Conservation (phyloP, 2,888 invertebrate species). For the Meteorus colon region DNA sequence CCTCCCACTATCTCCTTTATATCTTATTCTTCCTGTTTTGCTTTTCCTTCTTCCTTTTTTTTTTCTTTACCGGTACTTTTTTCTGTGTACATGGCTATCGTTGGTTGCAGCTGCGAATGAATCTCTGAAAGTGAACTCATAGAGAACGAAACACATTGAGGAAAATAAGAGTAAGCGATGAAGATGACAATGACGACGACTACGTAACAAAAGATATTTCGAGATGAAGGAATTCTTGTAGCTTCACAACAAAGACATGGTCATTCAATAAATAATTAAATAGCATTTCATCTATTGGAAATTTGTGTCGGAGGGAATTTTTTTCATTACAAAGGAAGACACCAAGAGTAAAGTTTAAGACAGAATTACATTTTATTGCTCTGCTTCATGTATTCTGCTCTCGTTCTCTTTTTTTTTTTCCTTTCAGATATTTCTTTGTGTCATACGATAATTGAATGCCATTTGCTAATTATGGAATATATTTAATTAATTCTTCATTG, state of each 20-base stretch:
- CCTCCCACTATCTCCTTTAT: background rate
- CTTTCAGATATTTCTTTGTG: conserved; percentile 1
- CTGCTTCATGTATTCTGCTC: background rate
- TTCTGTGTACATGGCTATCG: background rate
- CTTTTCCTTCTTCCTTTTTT: background rate
- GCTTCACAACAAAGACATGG: conserved; percentile 1
- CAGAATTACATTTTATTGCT: background rate
- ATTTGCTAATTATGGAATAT: conserved; percentile 8
- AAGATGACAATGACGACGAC: background rate
- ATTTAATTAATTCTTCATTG: conserved; percentile 14
- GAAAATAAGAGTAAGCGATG: background rate
- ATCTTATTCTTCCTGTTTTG: background rate
- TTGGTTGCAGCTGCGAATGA: conserved; percentile 15
- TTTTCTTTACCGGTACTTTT: background rate
- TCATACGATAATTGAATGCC: background rate
- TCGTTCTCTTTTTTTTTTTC: background rate
- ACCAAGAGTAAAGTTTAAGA: background rate
- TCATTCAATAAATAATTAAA: conserved; percentile 28
- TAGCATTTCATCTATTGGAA: conserved; percentile 8
- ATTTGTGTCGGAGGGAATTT: background rate
- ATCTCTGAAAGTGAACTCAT: background rate
- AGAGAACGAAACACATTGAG: background rate
- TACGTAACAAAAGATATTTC: conserved; percentile 19
- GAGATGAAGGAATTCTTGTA: conserved; percentile 11
- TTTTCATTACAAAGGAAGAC: background rate